A percentile compares a stretch with the other conserved stretches of the same genome.
Evolutionary conservation across 2,888 invertebrate species (phyloP).

Genomic region (Spodoptera exigua): DNA sequence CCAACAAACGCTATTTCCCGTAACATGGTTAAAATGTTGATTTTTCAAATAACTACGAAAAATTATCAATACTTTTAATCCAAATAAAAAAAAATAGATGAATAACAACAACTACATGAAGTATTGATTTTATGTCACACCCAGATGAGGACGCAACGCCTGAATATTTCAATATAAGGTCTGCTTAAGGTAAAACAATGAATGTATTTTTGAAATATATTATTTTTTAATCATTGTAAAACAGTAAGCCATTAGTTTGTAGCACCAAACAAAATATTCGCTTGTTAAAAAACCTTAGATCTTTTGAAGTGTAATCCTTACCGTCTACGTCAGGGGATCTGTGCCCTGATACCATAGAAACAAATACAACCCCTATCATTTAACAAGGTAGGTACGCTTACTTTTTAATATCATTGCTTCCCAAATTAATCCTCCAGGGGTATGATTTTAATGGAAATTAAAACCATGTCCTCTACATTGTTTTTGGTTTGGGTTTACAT

Average conservation of each 20-base stretch:
- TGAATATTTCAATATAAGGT: slow-evolving; percentile 4
- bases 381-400: slow-evolving; percentile 21
- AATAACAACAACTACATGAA: neutral
- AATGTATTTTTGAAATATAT: no score
- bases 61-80: no score
- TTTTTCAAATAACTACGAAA: no score
- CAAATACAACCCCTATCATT: slow-evolving; percentile 32
- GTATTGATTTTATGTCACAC: slow-evolving; percentile 46
- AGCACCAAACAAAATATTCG: slow-evolving; percentile 11
- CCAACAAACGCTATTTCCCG: no score
- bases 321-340: slow-evolving; percentile 6
- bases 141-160: slow-evolving; percentile 1
- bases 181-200: neutral
- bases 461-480: no score
- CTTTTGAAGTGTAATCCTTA: slow-evolving; percentile 24
- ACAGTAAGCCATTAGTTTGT: no score
- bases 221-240: no score
- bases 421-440: no score
- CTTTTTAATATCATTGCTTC: neutral
- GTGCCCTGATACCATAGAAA: slow-evolving; percentile 1
- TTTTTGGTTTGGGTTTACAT: no score
- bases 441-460: no score
- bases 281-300: slow-evolving; percentile 33
- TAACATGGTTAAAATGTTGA: no score
- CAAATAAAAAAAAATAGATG: no score